phyloP scores from a whole-genome alignment of 2,797 vertebrate species.

The Rhinatrema bivittatum region DNA sequence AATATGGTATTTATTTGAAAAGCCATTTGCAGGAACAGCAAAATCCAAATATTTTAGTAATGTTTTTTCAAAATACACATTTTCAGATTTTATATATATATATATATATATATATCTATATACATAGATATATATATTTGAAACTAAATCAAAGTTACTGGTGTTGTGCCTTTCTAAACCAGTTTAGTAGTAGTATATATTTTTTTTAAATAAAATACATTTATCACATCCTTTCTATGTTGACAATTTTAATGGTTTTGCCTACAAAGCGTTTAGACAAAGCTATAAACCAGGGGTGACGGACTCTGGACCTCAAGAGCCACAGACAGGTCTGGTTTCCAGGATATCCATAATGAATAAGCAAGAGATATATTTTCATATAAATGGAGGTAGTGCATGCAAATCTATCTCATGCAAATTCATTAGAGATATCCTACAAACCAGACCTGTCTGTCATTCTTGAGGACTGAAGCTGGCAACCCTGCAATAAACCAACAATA shows the following conservation, averaged over 20 bases:
- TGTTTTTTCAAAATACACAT: conserved; percentile 23
- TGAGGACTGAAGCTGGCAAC: too few species aligned
- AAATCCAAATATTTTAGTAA: conserved; percentile 30
- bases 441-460: too few species aligned
- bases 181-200: too few species aligned
- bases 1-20: too few species aligned
- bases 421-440: too few species aligned
- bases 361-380: too few species aligned
- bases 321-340: too few species aligned
- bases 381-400: too few species aligned
- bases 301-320: too few species aligned
- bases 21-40: conserved; percentile 36
- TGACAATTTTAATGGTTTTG: conserved; percentile 6
- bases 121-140: conserved; percentile 22
- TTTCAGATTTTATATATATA: conserved; percentile 29
- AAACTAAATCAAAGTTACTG: conserved; percentile 33
- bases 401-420: too few species aligned
- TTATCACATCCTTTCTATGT: conserved; percentile 19
- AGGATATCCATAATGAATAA: too few species aligned
- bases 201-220: conserved; percentile 2
- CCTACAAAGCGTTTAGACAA: conserved; percentile 5
- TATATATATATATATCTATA: conserved; percentile 21
- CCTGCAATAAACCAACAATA: conserved; percentile 1
- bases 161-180: conserved; percentile 12
- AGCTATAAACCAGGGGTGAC: conserved; percentile 3